phyloP scores from a whole-genome alignment of 2,797 vertebrate species.

The Knipowitschia caucasica region DNA sequence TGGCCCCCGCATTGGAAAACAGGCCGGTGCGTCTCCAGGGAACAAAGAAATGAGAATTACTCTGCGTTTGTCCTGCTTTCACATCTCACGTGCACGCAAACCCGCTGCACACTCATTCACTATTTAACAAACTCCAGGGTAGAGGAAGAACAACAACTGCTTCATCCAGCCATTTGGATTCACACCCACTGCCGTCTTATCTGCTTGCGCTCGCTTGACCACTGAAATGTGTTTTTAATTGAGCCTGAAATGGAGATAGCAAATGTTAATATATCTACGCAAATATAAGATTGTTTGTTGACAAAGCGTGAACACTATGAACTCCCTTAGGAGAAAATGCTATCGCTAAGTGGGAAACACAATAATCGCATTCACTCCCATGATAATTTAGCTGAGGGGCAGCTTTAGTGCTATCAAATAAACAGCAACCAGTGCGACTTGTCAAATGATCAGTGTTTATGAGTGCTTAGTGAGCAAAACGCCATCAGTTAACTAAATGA shows the following conservation, averaged over 20 bases:
- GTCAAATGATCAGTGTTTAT: constrained; percentile 56
- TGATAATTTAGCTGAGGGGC: constrained; percentile 51
- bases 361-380: constrained; percentile 43
- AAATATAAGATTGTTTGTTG: constrained; percentile 28
- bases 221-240: constrained; percentile 30
- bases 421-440: constrained; percentile 45
- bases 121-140: constrained; percentile 37
- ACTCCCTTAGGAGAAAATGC: constrained; percentile 34
- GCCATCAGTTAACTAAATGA: constrained; percentile 34
- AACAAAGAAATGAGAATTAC: constrained; percentile 55
- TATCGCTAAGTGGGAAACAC: constrained; percentile 48
- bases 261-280: background rate
- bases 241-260: constrained; percentile 37
- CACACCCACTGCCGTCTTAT: constrained; percentile 25
- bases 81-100: constrained; percentile 12
- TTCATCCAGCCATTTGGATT: constrained; percentile 26
- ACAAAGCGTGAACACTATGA: constrained; percentile 31
- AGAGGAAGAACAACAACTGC: constrained; percentile 17
- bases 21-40: constrained; percentile 51
- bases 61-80: constrained; percentile 49
- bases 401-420: constrained; percentile 47
- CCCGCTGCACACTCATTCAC: constrained; percentile 34
- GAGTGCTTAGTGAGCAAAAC: constrained; percentile 42
- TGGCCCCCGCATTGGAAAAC: constrained; percentile 42
- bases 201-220: constrained; percentile 30